phyloP scores from a whole-genome alignment of 1,140 invertebrate species.

The Papilio xuthus region DNA sequence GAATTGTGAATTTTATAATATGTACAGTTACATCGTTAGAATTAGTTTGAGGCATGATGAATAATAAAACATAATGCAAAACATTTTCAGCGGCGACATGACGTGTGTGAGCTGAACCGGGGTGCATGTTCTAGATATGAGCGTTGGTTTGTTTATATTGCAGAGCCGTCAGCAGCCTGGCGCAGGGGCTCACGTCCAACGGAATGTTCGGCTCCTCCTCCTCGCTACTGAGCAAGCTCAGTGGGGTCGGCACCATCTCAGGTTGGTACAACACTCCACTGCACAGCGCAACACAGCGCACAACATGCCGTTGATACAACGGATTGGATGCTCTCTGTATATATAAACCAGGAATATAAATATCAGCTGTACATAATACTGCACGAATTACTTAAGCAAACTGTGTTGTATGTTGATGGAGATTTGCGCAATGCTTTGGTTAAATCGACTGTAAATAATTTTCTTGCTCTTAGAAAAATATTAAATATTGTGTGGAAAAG shows the following conservation, averaged over 20 bases:
- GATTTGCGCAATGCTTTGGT: neutral
- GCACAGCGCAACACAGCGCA: neutral
- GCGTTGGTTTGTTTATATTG: conserved; percentile 61
- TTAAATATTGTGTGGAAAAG: no score
- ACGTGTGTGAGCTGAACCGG: conserved; percentile 40
- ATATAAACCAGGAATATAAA: conserved; percentile 7
- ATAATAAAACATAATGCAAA: neutral
- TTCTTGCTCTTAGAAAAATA: neutral
- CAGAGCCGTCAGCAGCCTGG: conserved; percentile 83
- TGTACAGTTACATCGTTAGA: conserved; percentile 11
- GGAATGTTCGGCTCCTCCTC: conserved; percentile 91
- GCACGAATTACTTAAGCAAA: conserved; percentile 14
- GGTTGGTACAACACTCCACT: conserved; percentile 61
- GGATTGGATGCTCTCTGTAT: neutral
- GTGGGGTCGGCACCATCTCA: conserved; percentile 78
- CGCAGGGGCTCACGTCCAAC: conserved; percentile 87
- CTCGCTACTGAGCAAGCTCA: conserved; percentile 90
- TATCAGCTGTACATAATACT: neutral
- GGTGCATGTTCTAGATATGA: conserved; percentile 51
- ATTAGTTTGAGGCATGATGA: conserved; percentile 21
- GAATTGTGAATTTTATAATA: neutral
- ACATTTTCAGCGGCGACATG: neutral
- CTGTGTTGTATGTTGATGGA: neutral
- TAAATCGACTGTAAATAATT: neutral
- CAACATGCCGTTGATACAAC: neutral